These are phyloP conservation scores for Noctuana brunneofusca DNA, from an alignment of 2,888 invertebrate genomes.

Conservation along the genomic window DNA sequence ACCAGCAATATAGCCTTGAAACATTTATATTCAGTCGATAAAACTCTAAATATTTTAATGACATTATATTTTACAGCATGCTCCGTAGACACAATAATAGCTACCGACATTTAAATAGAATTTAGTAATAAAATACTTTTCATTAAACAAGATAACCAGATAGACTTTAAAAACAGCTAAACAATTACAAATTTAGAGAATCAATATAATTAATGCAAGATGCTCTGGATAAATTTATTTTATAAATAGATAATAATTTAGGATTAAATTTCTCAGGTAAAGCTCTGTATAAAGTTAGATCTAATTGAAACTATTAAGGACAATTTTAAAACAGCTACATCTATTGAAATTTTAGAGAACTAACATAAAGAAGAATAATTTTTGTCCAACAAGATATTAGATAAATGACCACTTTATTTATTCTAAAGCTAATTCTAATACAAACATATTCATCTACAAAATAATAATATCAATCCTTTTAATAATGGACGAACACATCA, in stretches of 20 bases:
- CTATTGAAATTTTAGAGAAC: conserved; percentile 30
- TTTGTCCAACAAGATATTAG: conserved; percentile 31
- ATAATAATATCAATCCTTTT: conserved; percentile 71
- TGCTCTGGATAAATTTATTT: conserved; percentile 38
- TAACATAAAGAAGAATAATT: conserved; percentile 20
- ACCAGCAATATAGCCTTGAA: conserved; percentile 56
- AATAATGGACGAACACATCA: conserved; percentile 82
- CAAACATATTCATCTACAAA: conserved; percentile 70
- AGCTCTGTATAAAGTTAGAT: conserved; percentile 41
- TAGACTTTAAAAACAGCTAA: conserved; percentile 77
- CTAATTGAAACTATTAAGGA: conserved; percentile 31
- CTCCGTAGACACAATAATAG: conserved; percentile 54
- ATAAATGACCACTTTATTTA: conserved; percentile 25
- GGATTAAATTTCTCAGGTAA: conserved; percentile 48
- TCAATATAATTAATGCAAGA: conserved; percentile 37
- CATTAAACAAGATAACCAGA: conserved; percentile 68
- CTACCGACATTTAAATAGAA: conserved; percentile 61
- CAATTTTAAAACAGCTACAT: conserved; percentile 32
- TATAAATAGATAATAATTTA: conserved; percentile 51
- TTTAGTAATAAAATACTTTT: conserved; percentile 74
- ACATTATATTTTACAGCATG: conserved; percentile 61
- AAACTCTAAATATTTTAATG: conserved; percentile 59
- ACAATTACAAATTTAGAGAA: conserved; percentile 43
- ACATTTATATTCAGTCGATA: conserved; percentile 69
- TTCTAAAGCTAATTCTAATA: conserved; percentile 46